Percentiles rank a stretch among this genome's conserved stretches.
These are phyloP conservation scores for Pelosia muscerda DNA, from an alignment of 2,888 invertebrate species.

Conservation along the genomic window DNA sequence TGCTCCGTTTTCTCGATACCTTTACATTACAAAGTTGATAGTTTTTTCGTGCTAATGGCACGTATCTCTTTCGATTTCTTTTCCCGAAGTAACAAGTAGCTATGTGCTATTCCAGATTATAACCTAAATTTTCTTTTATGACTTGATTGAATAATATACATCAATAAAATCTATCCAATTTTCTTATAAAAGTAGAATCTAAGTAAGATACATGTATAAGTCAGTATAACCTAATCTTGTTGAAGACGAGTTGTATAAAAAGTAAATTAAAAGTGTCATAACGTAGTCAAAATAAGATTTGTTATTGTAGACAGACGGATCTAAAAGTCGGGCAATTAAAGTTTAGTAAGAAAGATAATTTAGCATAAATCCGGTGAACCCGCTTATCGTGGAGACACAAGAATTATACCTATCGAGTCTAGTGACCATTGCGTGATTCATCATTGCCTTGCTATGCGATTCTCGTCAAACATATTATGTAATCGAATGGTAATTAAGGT, in stretches of 20 bases:
- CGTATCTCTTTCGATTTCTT: no score
- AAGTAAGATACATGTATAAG: no score
- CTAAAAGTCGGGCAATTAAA: slow-evolving; percentile 3
- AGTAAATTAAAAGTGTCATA: not conserved
- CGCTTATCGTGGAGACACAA: slow-evolving; percentile 48
- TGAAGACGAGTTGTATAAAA: not conserved
- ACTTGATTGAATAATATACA: no score
- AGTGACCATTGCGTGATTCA: slow-evolving; percentile 51
- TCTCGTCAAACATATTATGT: slow-evolving; percentile 56
- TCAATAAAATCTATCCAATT: not conserved
- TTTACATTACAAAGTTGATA: no score
- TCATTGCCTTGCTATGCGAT: slow-evolving; percentile 53
- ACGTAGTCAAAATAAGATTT: not conserved
- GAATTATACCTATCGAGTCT: slow-evolving; percentile 40
- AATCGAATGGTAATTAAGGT: slow-evolving; percentile 61
- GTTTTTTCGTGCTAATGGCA: no score
- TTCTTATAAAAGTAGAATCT: not conserved
- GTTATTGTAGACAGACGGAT: not conserved
- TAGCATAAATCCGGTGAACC: slow-evolving; percentile 38
- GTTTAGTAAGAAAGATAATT: slow-evolving; percentile 26
- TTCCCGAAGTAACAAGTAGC: not conserved
- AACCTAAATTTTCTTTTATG: no score
- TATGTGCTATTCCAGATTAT: no score
- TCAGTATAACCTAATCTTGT: no score
- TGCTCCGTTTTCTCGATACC: no score